Percentiles rank a stretch among this genome's conserved stretches.
phyloP scores from a whole-genome alignment of 92 coral and sea anemone species.

The Nematostella vectensis region DNA sequence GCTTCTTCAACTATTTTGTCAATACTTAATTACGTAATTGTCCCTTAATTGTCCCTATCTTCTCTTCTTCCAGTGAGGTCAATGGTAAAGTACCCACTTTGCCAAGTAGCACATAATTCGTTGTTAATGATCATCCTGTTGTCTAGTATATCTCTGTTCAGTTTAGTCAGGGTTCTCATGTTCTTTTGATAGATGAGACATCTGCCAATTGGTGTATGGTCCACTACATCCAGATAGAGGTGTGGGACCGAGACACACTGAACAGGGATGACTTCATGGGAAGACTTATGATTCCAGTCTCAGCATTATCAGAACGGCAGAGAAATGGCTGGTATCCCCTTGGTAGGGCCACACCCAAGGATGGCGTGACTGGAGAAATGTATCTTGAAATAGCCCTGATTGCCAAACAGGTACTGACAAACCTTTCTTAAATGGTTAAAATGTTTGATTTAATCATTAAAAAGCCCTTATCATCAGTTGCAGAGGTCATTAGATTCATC shows the following conservation, averaged over 20 bases:
- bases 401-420: conserved; percentile 47
- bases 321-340: conserved; percentile 76
- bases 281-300: conserved; percentile 68
- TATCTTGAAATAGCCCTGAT: conserved; percentile 61
- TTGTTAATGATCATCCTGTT: too few species aligned
- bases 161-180: neutral
- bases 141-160: too few species aligned
- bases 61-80: too few species aligned
- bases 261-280: conserved; percentile 99
- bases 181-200: conserved; percentile 33
- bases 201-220: conserved; percentile 38
- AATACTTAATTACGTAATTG: too few species aligned
- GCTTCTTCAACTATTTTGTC: too few species aligned
- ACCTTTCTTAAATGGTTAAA: too few species aligned
- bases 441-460: too few species aligned
- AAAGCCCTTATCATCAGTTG: too few species aligned
- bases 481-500: neutral
- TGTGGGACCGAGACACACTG: conserved; percentile 90
- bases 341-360: conserved; percentile 63
- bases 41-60: too few species aligned
- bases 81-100: too few species aligned
- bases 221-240: conserved; percentile 69
- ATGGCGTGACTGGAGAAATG: conserved; percentile 69
- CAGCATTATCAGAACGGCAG: conserved; percentile 53
- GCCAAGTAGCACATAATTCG: too few species aligned